phyloP scores from a whole-genome alignment of 1,140 invertebrate genomes.

The Parapsyche elsis region DNA sequence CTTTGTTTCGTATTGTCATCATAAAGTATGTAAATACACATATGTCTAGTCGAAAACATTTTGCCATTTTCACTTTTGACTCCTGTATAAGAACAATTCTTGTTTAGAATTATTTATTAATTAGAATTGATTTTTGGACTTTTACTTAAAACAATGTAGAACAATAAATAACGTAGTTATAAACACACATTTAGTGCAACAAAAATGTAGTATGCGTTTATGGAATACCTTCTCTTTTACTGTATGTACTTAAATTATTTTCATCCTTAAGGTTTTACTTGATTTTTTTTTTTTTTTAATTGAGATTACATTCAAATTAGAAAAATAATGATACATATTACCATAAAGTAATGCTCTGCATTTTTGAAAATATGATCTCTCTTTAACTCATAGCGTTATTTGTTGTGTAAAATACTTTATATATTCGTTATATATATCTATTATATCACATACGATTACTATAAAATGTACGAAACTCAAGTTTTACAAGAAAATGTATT shows the following conservation, averaged over 20 bases:
- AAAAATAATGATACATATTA: conserved; percentile 36
- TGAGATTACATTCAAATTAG: conserved; percentile 8
- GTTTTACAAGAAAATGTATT: conserved; percentile 14
- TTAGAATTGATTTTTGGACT: too few relatives aligned
- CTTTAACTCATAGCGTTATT: conserved; percentile 39
- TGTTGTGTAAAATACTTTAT: conserved; percentile 47
- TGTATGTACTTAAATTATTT: too few relatives aligned
- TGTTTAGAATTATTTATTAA: background rate
- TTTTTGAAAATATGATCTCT: conserved; percentile 56
- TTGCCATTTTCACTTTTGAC: conserved; percentile 48
- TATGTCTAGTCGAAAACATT: conserved; percentile 54
- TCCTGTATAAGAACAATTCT: background rate
- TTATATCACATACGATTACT: background rate
- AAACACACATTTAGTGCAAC: too few relatives aligned
- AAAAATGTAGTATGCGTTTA: too few relatives aligned
- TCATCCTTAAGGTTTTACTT: background rate
- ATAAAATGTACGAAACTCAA: too few relatives aligned
- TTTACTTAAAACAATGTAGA: too few relatives aligned
- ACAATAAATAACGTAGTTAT: too few relatives aligned
- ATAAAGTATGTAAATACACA: conserved; percentile 25
- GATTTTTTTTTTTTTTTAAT: background rate
- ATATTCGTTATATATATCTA: background rate
- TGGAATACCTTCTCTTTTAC: too few relatives aligned
- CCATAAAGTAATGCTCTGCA: conserved; percentile 49
- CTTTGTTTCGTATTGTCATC: background rate